Percentiles rank a stretch among this genome's conserved stretches.
These are phyloP conservation scores for Tetanocera ferruginea DNA, from an alignment of 2,888 invertebrate species.

Conservation along the genomic window DNA sequence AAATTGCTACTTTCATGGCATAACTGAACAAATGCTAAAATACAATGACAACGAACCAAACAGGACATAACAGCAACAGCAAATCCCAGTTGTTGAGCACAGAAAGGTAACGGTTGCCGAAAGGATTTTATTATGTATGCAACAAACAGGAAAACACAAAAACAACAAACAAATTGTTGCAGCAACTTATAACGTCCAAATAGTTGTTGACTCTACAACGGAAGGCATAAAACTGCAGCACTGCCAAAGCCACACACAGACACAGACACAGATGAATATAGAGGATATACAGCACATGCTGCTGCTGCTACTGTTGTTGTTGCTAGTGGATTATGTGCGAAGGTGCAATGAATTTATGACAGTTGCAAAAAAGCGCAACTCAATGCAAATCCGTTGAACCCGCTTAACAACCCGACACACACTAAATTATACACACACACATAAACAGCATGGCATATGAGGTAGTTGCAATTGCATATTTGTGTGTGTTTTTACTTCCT, in stretches of 20 bases:
- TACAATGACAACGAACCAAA: slow-evolving; percentile 1
- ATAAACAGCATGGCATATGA: background rate
- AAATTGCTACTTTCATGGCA: background rate
- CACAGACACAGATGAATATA: slow-evolving; percentile 9
- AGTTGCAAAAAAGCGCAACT: slow-evolving; percentile 11
- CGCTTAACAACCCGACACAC: background rate
- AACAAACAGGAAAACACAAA: slow-evolving; percentile 14
- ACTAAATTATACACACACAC: background rate
- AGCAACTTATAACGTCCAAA: background rate
- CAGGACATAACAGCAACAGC: background rate
- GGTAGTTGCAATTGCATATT: too few relatives aligned
- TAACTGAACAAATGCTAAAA: background rate
- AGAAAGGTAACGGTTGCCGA: background rate
- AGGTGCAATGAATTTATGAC: slow-evolving; percentile 38
- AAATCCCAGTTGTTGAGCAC: background rate
- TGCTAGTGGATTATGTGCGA: slow-evolving; percentile 21
- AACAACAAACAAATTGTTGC: slow-evolving; percentile 18
- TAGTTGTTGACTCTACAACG: background rate
- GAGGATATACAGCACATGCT: background rate
- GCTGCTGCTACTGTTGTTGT: background rate
- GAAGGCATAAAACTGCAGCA: background rate
- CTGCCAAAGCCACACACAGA: background rate
- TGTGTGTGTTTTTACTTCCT: too few relatives aligned
- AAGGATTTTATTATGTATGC: background rate
- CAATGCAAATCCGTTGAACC: slow-evolving; percentile 26